Percentiles rank a stretch among this genome's conserved stretches.
phyloP scores from a whole-genome alignment of 2,797 vertebrate genomes.

The Acipenser oxyrinchus region DNA sequence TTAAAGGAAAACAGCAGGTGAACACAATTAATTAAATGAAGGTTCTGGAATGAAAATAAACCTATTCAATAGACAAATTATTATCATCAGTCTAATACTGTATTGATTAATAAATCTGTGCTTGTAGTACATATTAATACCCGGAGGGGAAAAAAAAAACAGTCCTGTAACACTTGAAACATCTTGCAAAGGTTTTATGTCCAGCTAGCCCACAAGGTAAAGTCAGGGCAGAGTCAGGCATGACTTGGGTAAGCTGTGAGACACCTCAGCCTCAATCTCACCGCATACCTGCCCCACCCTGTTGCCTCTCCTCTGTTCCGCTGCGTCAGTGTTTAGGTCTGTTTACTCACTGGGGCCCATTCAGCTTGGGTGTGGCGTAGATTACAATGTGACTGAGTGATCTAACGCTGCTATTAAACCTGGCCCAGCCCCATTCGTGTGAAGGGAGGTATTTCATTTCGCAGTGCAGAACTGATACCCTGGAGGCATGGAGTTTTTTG shows the following conservation, averaged over 20 bases:
- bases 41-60: too few species aligned
- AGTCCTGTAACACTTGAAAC: too few species aligned
- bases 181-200: too few species aligned
- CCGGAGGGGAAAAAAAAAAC: not conserved
- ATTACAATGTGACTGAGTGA: not conserved
- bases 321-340: slow-evolving; percentile 5
- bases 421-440: not conserved
- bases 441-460: not conserved
- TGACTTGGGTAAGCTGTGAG: slow-evolving; percentile 28
- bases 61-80: too few species aligned
- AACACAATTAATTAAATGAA: too few species aligned
- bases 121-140: not conserved
- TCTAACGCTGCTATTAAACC: not conserved
- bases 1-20: too few species aligned
- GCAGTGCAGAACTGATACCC: not conserved
- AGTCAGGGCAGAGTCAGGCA: slow-evolving; percentile 4
- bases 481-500: not conserved
- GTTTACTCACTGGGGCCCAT: not conserved
- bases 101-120: too few species aligned
- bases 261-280: slow-evolving; percentile 35
- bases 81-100: too few species aligned
- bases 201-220: not conserved
- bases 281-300: slow-evolving; percentile 31
- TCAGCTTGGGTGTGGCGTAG: not conserved
- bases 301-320: not conserved